These are phyloP conservation scores for Parapristionchus giblindavisi DNA, from an alignment of 2,888 invertebrate genomes.

Conservation along the genomic window DNA sequence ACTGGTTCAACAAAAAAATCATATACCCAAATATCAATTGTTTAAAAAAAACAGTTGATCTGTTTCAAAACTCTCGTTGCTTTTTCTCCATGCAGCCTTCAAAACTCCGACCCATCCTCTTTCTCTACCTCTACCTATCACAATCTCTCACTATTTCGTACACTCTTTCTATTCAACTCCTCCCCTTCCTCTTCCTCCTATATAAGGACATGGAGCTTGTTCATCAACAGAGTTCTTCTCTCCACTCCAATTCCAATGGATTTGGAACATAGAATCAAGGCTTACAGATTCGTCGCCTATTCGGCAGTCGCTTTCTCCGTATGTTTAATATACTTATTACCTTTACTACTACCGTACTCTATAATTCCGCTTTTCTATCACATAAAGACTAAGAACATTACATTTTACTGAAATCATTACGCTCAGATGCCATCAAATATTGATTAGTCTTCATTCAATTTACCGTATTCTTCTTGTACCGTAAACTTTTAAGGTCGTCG, in stretches of 20 bases:
- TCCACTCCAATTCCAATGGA: conserved; percentile 42
- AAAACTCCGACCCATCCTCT: conserved; percentile 5
- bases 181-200: not conserved
- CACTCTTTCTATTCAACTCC: not conserved
- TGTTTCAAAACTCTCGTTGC: not conserved
- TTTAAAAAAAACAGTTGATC: not conserved
- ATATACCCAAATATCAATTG: not conserved
- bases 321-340: not conserved
- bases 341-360: not conserved
- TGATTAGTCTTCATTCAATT: not conserved
- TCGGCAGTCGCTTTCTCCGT: conserved; percentile 50
- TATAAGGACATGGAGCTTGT: not conserved
- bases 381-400: not conserved
- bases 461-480: conserved; percentile 32
- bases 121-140: not conserved
- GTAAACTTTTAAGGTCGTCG: too few species aligned
- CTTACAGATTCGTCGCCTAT: conserved; percentile 52
- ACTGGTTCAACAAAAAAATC: not conserved
- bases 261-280: conserved; percentile 49
- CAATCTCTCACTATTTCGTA: conserved; percentile 5
- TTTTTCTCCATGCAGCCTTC: not conserved
- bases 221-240: conserved; percentile 18
- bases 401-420: too few species aligned
- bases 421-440: too few species aligned
- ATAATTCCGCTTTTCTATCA: not conserved